A percentile compares a stretch with the other conserved stretches of the same genome.
These are phyloP conservation scores for Harmothoe impar DNA, from an alignment of 2,888 invertebrate genomes.

Conservation along the genomic window DNA sequence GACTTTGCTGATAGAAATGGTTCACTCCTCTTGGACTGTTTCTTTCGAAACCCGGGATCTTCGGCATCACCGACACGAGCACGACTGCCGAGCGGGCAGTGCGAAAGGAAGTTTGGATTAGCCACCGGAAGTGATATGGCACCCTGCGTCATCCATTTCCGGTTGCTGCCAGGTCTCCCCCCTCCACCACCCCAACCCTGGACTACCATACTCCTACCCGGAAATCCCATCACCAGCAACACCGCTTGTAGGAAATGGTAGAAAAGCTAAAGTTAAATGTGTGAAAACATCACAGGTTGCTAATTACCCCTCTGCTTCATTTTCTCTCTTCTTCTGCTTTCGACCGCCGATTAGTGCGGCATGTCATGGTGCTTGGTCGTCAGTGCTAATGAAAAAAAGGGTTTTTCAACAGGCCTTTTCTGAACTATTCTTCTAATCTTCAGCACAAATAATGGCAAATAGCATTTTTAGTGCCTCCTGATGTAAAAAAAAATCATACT, in stretches of 20 bases:
- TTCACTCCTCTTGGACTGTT: not conserved
- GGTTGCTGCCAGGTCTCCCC: conserved; percentile 8
- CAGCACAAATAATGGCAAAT: not conserved
- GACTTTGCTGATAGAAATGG: not conserved
- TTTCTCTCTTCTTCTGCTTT: conserved; percentile 3
- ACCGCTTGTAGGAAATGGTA: too few species aligned
- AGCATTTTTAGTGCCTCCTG: not conserved
- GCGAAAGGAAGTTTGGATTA: not conserved
- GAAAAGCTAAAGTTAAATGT: too few species aligned
- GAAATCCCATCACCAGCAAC: too few species aligned
- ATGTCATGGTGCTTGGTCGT: conserved; percentile 23
- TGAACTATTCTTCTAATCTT: conserved; percentile 21
- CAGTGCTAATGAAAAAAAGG: conserved; percentile 45
- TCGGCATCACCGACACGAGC: not conserved
- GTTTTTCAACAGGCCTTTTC: conserved; percentile 30
- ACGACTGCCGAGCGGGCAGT: not conserved
- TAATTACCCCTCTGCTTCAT: not conserved
- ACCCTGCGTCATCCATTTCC: conserved; percentile 24
- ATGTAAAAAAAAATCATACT: not conserved
- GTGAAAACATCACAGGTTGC: too few species aligned
- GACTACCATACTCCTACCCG: too few species aligned
- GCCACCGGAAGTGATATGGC: conserved; percentile 33
- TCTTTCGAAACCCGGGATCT: not conserved
- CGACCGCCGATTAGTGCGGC: not conserved
- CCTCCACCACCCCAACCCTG: not conserved